Base-by-base conservation (phyloP, 2,113 vertebrate genomes). In the Dasyprocta punctata region DNA sequence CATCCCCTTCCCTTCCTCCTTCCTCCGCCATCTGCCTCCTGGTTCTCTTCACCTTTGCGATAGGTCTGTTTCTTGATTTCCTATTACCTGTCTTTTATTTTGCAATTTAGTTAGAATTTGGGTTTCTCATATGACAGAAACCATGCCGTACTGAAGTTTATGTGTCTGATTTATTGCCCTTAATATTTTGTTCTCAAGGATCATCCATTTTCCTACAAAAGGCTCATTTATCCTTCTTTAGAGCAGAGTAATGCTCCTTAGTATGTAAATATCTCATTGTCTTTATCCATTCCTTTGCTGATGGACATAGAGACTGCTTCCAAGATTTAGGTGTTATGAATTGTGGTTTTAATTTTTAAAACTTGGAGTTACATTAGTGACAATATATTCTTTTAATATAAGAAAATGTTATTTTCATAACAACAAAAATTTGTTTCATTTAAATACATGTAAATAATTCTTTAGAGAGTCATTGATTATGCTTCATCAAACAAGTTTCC, bases 341-440 rank as follows among this genome's bases (percentile, higher is more conserved):
- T 22, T 22, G 5, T 28, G 97, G 97, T 98, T 98, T 98, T 98
- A 98, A 97, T 28, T 71, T 80, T n/a, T 22, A 61, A 63, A 90
- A n/a, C 36, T 89, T 30, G 6, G n/a, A 58, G 65, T 30, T 77
- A 71, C 44, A 61, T 87, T 67, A 77, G 41, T 77, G 80, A 77
- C 13, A 65, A 85, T 54, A 86, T 38, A 95, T 56, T 5, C 30
- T 90, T 94, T 95, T 75, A 94, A 13, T 60, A 95, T 92, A 98
- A 80, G 24, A 95, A 84, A 97, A 97, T 96, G 97, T 97, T 95
- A 75, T 95, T 82, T 47, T 7, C 47, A 93, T 60, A 11, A 58
- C 94, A 97, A 97, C 75, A 97, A 83, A 94, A 98, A 97, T 96
- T 58, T 96, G 96, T 65, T 92, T 95, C 91, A 98, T 95, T 97